Evolutionary conservation across 2,888 invertebrate species (phyloP).

Genomic region (Yponomeuta cagnagella): DNA sequence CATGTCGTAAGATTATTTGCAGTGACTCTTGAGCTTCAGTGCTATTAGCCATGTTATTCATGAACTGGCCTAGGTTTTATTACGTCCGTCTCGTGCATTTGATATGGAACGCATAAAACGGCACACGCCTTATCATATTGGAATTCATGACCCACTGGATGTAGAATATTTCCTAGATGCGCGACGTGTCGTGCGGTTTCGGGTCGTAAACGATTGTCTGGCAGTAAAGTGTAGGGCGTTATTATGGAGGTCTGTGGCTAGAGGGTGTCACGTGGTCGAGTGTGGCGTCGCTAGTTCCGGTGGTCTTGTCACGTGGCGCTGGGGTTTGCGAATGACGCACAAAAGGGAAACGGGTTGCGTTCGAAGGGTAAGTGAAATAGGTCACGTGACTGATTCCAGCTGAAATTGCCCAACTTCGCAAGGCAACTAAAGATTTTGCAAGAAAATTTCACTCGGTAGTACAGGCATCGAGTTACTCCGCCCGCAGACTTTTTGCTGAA

Average conservation of each 20-base stretch:
- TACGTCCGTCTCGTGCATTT: neutral
- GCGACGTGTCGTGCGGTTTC: slow-evolving; percentile 7
- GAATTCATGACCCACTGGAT: neutral
- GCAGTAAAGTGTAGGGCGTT: neutral
- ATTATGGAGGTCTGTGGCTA: slow-evolving; percentile 1
- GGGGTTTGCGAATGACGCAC: slow-evolving; percentile 25
- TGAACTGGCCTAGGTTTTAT: slow-evolving; percentile 1
- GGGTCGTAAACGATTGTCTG: slow-evolving; percentile 6
- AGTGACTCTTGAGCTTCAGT: slow-evolving; percentile 18
- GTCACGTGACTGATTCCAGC: neutral
- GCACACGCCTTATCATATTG: neutral
- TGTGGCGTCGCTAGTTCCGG: slow-evolving; percentile 1
- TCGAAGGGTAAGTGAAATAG: slow-evolving; percentile 4
- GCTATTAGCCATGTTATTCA: slow-evolving; percentile 1
- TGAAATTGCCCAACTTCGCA: slow-evolving; percentile 10
- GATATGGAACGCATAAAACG: neutral
- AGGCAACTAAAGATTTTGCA: slow-evolving; percentile 6
- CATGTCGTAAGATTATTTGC: slow-evolving; percentile 40
- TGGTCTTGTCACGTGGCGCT: slow-evolving; percentile 17
- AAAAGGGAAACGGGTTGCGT: slow-evolving; percentile 28
- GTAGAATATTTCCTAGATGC: slow-evolving; percentile 8
- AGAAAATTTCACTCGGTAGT: neutral
- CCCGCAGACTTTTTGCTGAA: neutral
- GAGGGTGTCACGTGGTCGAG: neutral
- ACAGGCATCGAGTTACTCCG: neutral